Evolutionary conservation across 1,140 invertebrate genomes (phyloP).

Genomic region (Platyura marginata): DNA sequence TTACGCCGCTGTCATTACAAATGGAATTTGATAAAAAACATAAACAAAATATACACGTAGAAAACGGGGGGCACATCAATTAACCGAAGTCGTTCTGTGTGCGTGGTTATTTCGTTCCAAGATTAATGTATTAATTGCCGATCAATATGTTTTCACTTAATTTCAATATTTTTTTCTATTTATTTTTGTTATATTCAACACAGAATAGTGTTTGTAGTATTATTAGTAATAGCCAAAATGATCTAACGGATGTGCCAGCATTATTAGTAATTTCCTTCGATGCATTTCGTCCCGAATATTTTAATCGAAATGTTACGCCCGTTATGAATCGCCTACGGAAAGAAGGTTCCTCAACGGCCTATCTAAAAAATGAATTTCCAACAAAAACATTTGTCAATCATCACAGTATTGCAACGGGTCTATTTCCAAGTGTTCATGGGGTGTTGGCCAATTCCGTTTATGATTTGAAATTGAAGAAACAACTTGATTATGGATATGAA

Average conservation of each 20-base stretch:
- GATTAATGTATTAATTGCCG: too few relatives aligned
- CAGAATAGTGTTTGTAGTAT: too few relatives aligned
- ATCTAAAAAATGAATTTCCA: neutral
- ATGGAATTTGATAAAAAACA: too few relatives aligned
- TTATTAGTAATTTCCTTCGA: neutral
- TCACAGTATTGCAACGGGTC: neutral
- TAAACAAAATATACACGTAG: too few relatives aligned
- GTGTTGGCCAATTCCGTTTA: neutral
- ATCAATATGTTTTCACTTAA: too few relatives aligned
- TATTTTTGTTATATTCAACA: too few relatives aligned
- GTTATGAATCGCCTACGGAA: neutral
- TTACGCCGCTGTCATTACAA: too few relatives aligned
- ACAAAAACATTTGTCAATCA: slow-evolving; percentile 2
- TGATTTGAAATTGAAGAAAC: neutral
- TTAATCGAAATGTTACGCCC: neutral
- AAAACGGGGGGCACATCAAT: too few relatives aligned
- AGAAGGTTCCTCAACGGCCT: neutral
- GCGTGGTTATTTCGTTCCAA: too few relatives aligned
- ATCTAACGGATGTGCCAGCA: neutral
- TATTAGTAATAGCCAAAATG: too few relatives aligned
- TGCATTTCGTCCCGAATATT: slow-evolving; percentile 1
- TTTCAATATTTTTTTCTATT: too few relatives aligned
- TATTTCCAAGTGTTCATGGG: neutral
- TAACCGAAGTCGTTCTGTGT: too few relatives aligned
- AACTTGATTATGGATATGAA: neutral